phyloP scores from a whole-genome alignment of 1,140 invertebrate genomes.

The Drosophila willistoni region DNA sequence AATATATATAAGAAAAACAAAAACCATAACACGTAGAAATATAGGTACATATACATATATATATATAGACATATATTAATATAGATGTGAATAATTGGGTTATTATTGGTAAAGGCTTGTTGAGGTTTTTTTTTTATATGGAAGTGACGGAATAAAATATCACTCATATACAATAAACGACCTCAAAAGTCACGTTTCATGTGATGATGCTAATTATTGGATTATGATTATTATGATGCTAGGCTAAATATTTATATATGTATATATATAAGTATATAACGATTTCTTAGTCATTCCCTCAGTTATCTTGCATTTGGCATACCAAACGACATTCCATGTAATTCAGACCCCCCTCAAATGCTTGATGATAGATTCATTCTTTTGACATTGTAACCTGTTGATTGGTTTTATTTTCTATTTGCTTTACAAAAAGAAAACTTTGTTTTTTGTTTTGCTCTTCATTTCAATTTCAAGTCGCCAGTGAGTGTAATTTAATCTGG shows the following conservation, averaged over 20 bases:
- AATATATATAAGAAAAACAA: too few species aligned
- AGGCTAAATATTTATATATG: background rate
- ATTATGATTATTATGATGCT: constrained; percentile 26
- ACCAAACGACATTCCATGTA: background rate
- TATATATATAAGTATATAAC: constrained; percentile 1
- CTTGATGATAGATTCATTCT: background rate
- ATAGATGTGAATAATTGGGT: constrained; percentile 19
- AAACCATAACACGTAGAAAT: background rate
- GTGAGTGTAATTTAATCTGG: background rate
- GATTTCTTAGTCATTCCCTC: constrained; percentile 30
- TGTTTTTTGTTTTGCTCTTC: background rate
- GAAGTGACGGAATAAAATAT: constrained; percentile 13
- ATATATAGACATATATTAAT: constrained; percentile 7
- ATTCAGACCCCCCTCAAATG: background rate
- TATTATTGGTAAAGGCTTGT: constrained; percentile 4
- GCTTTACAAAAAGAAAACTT: too few species aligned
- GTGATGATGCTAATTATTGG: constrained; percentile 7
- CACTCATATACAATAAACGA: background rate
- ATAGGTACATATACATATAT: background rate
- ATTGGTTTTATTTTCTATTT: background rate
- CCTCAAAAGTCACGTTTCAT: constrained; percentile 55
- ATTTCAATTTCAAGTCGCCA: background rate
- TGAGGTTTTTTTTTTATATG: background rate
- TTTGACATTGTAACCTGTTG: constrained; percentile 10
- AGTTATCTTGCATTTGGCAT: constrained; percentile 7